phyloP scores from a whole-genome alignment of 2,888 invertebrate species.

The Tipula lateralis region DNA sequence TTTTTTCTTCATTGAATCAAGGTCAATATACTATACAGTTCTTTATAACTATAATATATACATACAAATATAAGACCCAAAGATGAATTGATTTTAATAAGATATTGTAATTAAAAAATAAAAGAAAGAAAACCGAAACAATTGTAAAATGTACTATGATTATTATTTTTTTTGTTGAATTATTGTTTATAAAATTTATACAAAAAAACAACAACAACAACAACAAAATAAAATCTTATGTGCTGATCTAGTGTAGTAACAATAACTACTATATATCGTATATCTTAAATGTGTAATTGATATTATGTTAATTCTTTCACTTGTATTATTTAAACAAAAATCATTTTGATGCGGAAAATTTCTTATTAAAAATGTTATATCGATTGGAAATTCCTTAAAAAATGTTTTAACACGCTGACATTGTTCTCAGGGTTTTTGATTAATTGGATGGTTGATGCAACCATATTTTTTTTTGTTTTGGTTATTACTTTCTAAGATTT shows the following conservation, averaged over 20 bases:
- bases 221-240: background rate
- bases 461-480: background rate
- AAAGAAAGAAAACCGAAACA: background rate
- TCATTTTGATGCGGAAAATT: background rate
- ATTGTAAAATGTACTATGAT: background rate
- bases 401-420: background rate
- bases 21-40: background rate
- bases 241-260: background rate
- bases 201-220: background rate
- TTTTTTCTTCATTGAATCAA: slow-evolving; percentile 11
- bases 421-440: background rate
- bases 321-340: background rate
- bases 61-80: background rate
- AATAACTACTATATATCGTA: background rate
- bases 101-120: slow-evolving; percentile 9
- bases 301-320: background rate
- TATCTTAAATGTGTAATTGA: background rate
- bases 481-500: background rate
- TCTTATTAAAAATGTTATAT: background rate
- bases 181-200: background rate
- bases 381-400: background rate
- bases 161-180: background rate
- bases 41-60: background rate
- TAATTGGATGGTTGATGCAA: background rate
- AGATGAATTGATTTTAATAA: slow-evolving; percentile 11